phyloP scores from a whole-genome alignment of 1,140 invertebrate genomes.

The Melitaea cinxia region DNA sequence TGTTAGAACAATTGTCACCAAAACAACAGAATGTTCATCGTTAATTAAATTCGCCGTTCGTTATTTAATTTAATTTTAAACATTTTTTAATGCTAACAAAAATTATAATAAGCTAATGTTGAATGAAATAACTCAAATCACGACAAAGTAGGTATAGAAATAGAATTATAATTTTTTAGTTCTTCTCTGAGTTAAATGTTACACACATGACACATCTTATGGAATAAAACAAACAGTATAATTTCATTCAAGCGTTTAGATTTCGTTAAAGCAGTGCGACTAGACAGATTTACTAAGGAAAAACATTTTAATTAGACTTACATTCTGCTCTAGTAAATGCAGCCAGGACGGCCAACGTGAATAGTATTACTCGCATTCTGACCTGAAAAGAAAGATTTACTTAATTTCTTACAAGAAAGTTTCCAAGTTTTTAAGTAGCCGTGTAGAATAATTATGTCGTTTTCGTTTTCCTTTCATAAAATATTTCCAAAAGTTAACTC shows the following conservation, averaged over 20 bases:
- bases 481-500: too few species aligned
- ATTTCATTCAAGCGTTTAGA: too few species aligned
- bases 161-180: not conserved
- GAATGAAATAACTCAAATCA: too few species aligned
- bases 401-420: not conserved
- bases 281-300: not conserved
- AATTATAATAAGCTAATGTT: too few species aligned
- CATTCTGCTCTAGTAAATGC: slow-evolving; percentile 54
- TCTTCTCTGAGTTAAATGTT: not conserved
- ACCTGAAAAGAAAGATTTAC: slow-evolving; percentile 53
- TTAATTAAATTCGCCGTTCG: too few species aligned
- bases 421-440: not conserved
- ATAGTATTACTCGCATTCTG: slow-evolving; percentile 66
- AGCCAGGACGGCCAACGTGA: slow-evolving; percentile 67
- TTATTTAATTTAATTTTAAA: too few species aligned
- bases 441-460: not conserved
- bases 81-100: too few species aligned
- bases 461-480: too few species aligned
- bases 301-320: slow-evolving; percentile 43
- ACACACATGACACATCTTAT: not conserved
- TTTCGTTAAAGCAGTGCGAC: not conserved
- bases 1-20: too few species aligned
- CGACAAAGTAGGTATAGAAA: too few species aligned
- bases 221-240: not conserved
- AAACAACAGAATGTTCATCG: too few species aligned